A percentile compares a stretch with the other conserved stretches of the same genome.
phyloP scores from a whole-genome alignment of 2,888 invertebrate species.

The Calameuta filiformis region DNA sequence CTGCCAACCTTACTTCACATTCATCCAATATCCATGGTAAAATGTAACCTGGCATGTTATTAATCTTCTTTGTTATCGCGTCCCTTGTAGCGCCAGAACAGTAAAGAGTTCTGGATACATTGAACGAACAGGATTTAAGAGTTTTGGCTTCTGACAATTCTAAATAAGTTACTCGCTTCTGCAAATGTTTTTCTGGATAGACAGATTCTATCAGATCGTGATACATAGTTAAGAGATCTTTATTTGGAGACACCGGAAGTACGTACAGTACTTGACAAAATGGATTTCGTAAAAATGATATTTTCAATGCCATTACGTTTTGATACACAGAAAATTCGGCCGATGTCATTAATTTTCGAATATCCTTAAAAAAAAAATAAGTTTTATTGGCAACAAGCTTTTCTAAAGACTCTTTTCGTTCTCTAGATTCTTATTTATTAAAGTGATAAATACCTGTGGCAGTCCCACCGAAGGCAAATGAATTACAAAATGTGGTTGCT shows the following conservation, averaged over 20 bases:
- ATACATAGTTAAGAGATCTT: slow-evolving; percentile 39
- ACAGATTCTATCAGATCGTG: slow-evolving; percentile 37
- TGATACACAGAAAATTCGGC: slow-evolving; percentile 29
- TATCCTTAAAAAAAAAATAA: slow-evolving; percentile 13
- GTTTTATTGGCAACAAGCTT: background rate
- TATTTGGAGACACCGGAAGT: slow-evolving; percentile 30
- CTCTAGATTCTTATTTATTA: background rate
- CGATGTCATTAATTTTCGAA: slow-evolving; percentile 28
- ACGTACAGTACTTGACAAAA: slow-evolving; percentile 37
- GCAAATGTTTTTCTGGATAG: slow-evolving; percentile 15
- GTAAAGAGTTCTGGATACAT: slow-evolving; percentile 38
- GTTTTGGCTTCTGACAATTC: slow-evolving; percentile 30
- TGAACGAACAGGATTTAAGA: slow-evolving; percentile 31
- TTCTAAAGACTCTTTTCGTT: background rate
- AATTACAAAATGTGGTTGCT: slow-evolving; percentile 33
- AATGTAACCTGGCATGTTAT: slow-evolving; percentile 29
- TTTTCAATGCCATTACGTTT: slow-evolving; percentile 32
- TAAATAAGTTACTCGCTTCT: slow-evolving; percentile 35
- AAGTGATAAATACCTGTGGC: slow-evolving; percentile 6
- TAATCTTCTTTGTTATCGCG: slow-evolving; percentile 26
- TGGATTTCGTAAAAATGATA: slow-evolving; percentile 35
- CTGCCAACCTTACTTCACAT: slow-evolving; percentile 41
- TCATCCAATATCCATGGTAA: slow-evolving; percentile 43
- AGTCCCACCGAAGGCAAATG: slow-evolving; percentile 40
- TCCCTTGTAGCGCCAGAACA: slow-evolving; percentile 37